These are phyloP conservation scores for Porites lutea DNA, from an alignment of 64 coral and sea anemone genomes.

Conservation along the genomic window DNA sequence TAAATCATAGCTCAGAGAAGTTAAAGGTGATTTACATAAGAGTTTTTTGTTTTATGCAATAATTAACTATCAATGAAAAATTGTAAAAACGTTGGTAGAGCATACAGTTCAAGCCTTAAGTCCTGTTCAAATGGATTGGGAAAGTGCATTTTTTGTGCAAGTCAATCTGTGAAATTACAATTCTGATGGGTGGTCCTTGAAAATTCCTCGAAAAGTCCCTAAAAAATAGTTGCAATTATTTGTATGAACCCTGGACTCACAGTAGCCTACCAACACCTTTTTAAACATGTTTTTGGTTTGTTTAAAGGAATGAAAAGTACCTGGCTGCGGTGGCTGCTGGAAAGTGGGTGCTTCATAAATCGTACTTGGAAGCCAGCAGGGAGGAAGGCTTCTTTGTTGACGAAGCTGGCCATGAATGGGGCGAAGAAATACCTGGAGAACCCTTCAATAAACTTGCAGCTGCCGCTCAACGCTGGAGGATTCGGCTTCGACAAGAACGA, in stretches of 20 bases:
- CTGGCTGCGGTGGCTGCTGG: conserved; percentile 91
- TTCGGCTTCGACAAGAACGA: conserved; percentile 61
- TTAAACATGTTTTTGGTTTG: not conserved
- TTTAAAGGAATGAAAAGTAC: conserved; percentile 90
- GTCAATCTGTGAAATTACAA: no score
- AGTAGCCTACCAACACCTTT: not conserved
- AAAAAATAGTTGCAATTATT: no score
- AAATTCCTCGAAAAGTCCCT: no score
- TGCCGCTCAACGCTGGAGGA: conserved; percentile 85
- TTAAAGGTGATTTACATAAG: no score
- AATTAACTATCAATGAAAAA: no score
- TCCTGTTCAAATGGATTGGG: no score
- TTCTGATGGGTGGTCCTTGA: no score
- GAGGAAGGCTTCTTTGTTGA: conserved; percentile 81
- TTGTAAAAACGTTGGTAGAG: no score
- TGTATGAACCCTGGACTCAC: not conserved
- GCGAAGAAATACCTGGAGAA: conserved; percentile 78
- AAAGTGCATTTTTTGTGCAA: no score
- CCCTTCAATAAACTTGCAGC: conserved; percentile 73
- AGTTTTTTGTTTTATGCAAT: no score
- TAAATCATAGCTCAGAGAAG: no score
- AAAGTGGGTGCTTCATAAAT: conserved; percentile 98
- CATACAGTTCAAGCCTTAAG: no score
- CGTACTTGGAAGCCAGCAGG: conserved; percentile 90
- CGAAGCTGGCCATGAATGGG: conserved; percentile 95